These are phyloP conservation scores for Oscarella lobularis DNA, from an alignment of 37 sponge, comb jelly and placozoan species.

Conservation along the genomic window DNA sequence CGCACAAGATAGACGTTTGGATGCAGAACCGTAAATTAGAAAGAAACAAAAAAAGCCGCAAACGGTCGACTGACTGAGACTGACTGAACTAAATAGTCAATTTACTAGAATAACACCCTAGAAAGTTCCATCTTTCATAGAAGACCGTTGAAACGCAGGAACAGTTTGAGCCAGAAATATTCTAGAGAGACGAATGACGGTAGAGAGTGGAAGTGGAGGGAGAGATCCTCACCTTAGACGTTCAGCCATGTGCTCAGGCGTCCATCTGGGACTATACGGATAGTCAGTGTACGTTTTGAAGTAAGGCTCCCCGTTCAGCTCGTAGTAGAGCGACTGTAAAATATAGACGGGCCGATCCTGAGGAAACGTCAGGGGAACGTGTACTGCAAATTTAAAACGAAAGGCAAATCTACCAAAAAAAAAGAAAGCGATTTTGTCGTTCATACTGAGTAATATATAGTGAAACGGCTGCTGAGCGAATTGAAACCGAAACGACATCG, in stretches of 20 bases:
- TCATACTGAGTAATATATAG: conserved; percentile 9
- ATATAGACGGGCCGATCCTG: conserved; percentile 24
- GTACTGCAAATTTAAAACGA: conserved; percentile 25
- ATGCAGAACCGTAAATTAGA: no score
- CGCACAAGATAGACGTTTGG: no score
- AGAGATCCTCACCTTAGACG: conserved; percentile 38
- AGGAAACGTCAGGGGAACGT: conserved; percentile 38
- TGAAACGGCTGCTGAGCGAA: conserved; percentile 39
- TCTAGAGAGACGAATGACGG: no score
- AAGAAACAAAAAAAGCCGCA: no score
- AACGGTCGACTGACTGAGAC: no score
- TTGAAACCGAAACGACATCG: conserved; percentile 33
- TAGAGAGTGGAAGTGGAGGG: no score
- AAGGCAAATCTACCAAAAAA: neutral
- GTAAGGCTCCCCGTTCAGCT: conserved; percentile 22
- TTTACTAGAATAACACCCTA: no score
- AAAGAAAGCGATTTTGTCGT: neutral
- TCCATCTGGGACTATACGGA: conserved; percentile 63
- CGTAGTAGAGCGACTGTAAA: conserved; percentile 56
- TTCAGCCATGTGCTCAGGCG: conserved; percentile 44
- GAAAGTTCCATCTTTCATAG: neutral
- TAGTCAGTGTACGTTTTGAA: conserved; percentile 22
- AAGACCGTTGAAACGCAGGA: neutral
- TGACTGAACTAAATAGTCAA: no score
- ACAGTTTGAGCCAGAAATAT: no score